Evolutionary conservation across 2,797 vertebrate genomes (phyloP), one percentile per base, ranked within the genome.

Genomic region (Anniella stebbinsi): DNA sequence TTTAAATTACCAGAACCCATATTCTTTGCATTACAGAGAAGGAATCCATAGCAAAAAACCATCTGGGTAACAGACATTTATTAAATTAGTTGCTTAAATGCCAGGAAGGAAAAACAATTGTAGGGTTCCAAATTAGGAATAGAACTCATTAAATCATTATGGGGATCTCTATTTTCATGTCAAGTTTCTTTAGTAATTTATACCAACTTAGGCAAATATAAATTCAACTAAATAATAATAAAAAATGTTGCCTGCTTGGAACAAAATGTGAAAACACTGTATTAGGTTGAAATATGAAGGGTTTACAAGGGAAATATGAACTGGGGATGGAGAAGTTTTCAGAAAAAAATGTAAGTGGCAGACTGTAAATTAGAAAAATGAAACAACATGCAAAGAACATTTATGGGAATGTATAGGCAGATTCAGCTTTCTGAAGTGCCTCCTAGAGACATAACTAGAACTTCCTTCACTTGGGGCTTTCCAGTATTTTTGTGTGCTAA

Each of bases 1-100:
- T 88, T 88, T 69, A 80, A 36, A 88, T 80, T 80, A 80, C 38
- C 18, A 33, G 38, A 87, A 69, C 23, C 70, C 23, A 69, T 87
- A 80, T 38, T 70, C 21, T 69, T 54, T 87, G 15, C 18, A 80
- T 54, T 36, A 69, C 60, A 87, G 80, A 87, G 45, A 63, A 78
- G 45, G 45, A 54, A 80, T 54, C 38, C 51, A 63, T 51, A 80
- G 25, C 23, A 78, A 30, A 51, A 76, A 77, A 54, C 41, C 17
- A 5, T 69, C 45, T 38, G 10, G 17, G 33, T 66, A 77, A 89
- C 69, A 85, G 78, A 84, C 36, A 54, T 8, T 77, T 89, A 77
- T 76, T 67, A 77, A 67, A 89, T 77, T 18, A 84, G 63, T 48
- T 84, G 10, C 25, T 76, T 76, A 30, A 84, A 84, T 84, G 81